Evolutionary conservation across 2,888 invertebrate genomes (phyloP).

Genomic region (Melitaea athalia): DNA sequence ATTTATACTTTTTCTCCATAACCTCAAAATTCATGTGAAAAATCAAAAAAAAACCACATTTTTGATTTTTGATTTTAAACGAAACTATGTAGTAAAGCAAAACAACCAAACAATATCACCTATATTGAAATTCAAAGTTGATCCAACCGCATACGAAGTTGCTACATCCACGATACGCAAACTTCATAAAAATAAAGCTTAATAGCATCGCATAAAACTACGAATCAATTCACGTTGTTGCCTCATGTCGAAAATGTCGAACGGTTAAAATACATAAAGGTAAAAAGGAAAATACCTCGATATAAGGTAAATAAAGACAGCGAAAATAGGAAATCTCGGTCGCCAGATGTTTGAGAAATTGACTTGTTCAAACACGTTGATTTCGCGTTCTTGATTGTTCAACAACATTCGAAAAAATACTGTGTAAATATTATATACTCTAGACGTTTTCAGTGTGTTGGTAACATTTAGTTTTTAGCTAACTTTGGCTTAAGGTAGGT

Average conservation of each 20-base stretch:
- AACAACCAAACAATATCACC: too few species aligned
- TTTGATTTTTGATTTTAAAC: too few species aligned
- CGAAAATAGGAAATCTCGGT: slow-evolving; percentile 26
- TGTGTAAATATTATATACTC: slow-evolving; percentile 6
- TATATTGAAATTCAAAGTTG: too few species aligned
- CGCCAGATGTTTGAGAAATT: slow-evolving; percentile 28
- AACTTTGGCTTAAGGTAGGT: too few species aligned
- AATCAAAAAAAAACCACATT: too few species aligned
- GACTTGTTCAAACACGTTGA: slow-evolving; percentile 26
- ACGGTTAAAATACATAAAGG: slow-evolving; percentile 12
- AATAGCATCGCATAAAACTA: neutral
- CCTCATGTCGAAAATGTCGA: neutral
- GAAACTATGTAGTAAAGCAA: too few species aligned
- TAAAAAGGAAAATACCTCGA: slow-evolving; percentile 17
- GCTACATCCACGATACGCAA: too few species aligned
- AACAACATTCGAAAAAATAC: neutral
- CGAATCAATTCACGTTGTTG: neutral
- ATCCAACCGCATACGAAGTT: too few species aligned
- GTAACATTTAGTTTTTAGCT: neutral
- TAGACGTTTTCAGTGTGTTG: neutral
- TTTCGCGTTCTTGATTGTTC: slow-evolving; percentile 20
- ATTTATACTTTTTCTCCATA: too few species aligned
- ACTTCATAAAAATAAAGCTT: neutral
- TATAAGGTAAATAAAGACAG: slow-evolving; percentile 30
- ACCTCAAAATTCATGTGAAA: too few species aligned